Evolutionary conservation across 1,140 invertebrate genomes (phyloP), one percentile per base, ranked within the genome.

Genomic region (Brachionus calyciflorus): DNA sequence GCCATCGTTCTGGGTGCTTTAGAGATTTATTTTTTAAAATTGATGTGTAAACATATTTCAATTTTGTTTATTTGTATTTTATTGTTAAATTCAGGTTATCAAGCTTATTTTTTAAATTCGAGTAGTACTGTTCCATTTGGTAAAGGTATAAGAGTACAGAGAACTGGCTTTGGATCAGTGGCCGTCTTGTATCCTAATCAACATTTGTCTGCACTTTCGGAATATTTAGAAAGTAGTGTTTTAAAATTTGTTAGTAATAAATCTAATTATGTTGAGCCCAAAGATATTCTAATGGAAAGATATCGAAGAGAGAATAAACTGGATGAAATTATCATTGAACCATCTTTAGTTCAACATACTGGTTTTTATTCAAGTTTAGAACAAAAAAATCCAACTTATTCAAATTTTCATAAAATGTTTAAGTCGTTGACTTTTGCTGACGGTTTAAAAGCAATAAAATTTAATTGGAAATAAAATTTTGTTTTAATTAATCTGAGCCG

Each of bases 151-250:
- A 26, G 40, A 26, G 30, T 30, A 7, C 24, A 51, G 10, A 37
- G 30, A 17, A 70, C 65, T 7, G 65, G 65, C 10, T 70, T 70
- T 33, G 65, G 65, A 19, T 26, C 65, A 28, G 65, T 70, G 37
- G 21, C 65, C 3, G 21, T 70, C 3, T 37, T 70, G 41, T 30
- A 14, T 28, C 65, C 65, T 6, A 14, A 26, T 33, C 0, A 70
- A n/a, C 33, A 37, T 6, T 21, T 60, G 30, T 7, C 19, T 1
- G 14, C 9, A 0, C 30, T 60, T 14, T 14, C 30, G 2, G 4
- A 33, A n/a, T 60, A 37, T 37, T 19, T 60, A 10, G 55, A 60
- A 37, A 0, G 12, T 5, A 37, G 7, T 17, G 26, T 60, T 9
- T n/a, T 33, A 3, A 37, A 60, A n/a, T 60, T 33, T 60, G 26